Percentiles rank a stretch among this genome's conserved stretches.
Conservation (phyloP, 1,140 invertebrate species). For the Nebria ingens region DNA sequence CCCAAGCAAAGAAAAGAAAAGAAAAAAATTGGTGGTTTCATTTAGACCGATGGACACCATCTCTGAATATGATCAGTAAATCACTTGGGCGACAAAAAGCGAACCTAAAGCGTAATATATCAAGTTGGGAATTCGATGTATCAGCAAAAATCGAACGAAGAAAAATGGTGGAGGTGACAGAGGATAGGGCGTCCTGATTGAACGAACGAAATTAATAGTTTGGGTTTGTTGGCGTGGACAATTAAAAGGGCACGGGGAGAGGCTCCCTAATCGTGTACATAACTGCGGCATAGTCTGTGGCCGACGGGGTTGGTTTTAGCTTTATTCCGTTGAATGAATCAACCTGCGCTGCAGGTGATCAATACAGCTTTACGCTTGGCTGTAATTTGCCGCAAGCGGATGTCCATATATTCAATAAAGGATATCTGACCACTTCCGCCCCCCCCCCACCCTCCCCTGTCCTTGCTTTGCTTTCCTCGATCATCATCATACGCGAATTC, state of each 20-base stretch:
- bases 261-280: not conserved
- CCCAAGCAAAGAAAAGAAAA: too few relatives aligned
- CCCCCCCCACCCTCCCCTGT: too few relatives aligned
- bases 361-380: slow-evolving; percentile 2
- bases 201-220: not conserved
- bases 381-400: slow-evolving; percentile 1
- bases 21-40: too few relatives aligned
- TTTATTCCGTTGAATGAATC: not conserved
- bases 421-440: not conserved
- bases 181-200: too few relatives aligned
- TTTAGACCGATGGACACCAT: too few relatives aligned
- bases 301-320: not conserved
- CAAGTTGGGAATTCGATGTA: too few relatives aligned
- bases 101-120: not conserved
- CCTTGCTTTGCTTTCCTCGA: too few relatives aligned
- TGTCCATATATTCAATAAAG: slow-evolving; percentile 1
- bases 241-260: not conserved
- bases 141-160: too few relatives aligned
- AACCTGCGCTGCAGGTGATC: slow-evolving; percentile 1
- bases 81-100: not conserved
- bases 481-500: too few relatives aligned
- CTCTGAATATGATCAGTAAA: too few relatives aligned
- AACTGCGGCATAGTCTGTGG: not conserved
- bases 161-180: too few relatives aligned
- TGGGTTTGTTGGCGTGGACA: not conserved